Base-by-base conservation (phyloP, 2,888 invertebrate species). In the Idaea straminata region DNA sequence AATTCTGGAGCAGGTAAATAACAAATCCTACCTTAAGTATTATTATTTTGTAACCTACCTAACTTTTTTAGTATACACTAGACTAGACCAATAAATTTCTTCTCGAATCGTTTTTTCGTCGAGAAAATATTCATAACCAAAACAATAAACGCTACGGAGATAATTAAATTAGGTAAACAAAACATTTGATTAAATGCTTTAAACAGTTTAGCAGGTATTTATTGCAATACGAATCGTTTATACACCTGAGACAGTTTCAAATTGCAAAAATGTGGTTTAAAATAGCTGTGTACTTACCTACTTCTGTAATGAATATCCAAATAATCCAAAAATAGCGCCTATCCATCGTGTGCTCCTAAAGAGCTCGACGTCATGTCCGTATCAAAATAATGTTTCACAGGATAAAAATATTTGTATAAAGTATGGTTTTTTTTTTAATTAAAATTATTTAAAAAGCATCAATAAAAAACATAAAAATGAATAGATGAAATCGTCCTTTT, bases 291-390 rank as follows among this genome's bases (percentile, higher is more conserved):
- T 85, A 82, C 83, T 80, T 64, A 64, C 61, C 65, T 82, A 80
- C 77, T 78, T 80, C 81, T 80, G 80, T 84, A 85, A 83, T 83
- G 80, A 82, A 82, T 82, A 82, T 82, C 83, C 78, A 81, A 74
- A 83, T 83, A 82, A 84, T 87, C 92, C 91, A 91, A 91, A 92
- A 92, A 92, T 92, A 92, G 92, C 88, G 91, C 91, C 84, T 77
- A 79, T 75, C 74, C 74, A 71, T 68, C 69, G 74, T 61, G 70
- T 77, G 74, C 73, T 65, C 80, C 75, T 73, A 75, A 69, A 62
- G 67, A 15, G 62, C 57, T 65, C 77, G 74, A 85, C 89, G 88
- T 88, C 85, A 90, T 75, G 75, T 91, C 92, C 90, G 79, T 71
- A 73, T 71, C 65, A 62, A 13, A 13, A 35, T 15, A 72, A 81